phyloP scores from a whole-genome alignment of 1,140 invertebrate species.

The Harpegnathos saltator region DNA sequence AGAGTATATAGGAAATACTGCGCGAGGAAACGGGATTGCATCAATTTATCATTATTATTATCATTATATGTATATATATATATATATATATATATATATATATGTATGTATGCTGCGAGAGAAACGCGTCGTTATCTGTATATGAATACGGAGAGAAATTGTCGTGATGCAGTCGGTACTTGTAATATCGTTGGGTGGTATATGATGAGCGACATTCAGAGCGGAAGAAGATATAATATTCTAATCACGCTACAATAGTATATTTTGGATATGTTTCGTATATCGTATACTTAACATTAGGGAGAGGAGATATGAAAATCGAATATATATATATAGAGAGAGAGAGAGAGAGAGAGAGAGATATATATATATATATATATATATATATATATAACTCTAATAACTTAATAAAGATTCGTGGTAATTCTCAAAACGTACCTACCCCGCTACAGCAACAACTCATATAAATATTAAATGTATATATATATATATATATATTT shows the following conservation, averaged over 20 bases:
- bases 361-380: constrained; percentile 1
- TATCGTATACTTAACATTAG: constrained; percentile 24
- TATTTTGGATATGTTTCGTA: constrained; percentile 9
- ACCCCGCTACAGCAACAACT: constrained; percentile 11
- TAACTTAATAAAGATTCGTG: constrained; percentile 9
- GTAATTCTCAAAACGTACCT: constrained; percentile 21
- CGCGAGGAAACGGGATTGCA: not conserved
- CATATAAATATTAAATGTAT: constrained; percentile 36
- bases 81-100: not conserved
- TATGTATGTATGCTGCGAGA: constrained; percentile 4
- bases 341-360: too few relatives aligned
- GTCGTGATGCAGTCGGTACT: constrained; percentile 10
- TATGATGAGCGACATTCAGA: constrained; percentile 20
- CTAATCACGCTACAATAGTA: constrained; percentile 7
- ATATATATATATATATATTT: not conserved
- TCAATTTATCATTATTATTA: too few relatives aligned
- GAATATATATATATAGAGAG: not conserved
- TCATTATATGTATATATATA: not conserved
- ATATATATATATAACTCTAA: not conserved
- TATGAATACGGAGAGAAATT: constrained; percentile 41
- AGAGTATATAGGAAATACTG: constrained; percentile 20
- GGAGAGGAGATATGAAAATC: constrained; percentile 15
- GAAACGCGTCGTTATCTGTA: constrained; percentile 12
- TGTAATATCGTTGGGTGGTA: constrained; percentile 2
- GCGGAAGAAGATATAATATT: constrained; percentile 22